Base-by-base conservation (phyloP, 2,113 vertebrate species). In the Ptilonorhynchus violaceus region DNA sequence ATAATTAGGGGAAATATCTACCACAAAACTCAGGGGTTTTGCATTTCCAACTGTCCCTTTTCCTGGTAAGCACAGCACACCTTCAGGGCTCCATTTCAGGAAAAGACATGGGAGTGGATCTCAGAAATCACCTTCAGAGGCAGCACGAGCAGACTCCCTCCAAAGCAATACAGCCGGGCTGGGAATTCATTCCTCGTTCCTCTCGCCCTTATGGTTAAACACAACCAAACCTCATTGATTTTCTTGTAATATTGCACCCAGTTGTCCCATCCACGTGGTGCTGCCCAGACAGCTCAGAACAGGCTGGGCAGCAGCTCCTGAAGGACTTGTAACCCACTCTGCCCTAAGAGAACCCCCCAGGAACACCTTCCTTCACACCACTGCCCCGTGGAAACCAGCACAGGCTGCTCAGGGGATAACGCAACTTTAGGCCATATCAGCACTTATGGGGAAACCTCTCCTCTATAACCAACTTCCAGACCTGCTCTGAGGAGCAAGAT, bases 301-400 rank as follows among this genome's bases (percentile, higher is more conserved):
- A 46, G 35, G 9, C 60, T 46, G 11, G 0, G 62, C 53, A 41
- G 41, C 5, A 49, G 41, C 22, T 4, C 8, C 59, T 5, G 3
- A 11, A 52, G 41, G 3, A 18, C 20, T 3, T 2, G 20, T 2
- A 13, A 7, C 13, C 2, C 1, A 14, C 22, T 37, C 46, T 7
- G 24, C 27, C 10, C 62, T n/a, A 46, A 56, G 33, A 1, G 8
- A 24, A 28, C 0, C 11, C 35, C 39, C 31, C 2, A 0, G 3
- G 21, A 39, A 23, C 56, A 22, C 12, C 7, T 44, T 41, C 82
- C 58, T 30, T 44, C 37, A 3, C 69, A 28, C 13, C 37, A 2
- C 39, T 10, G 2, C 33, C n/a, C 18, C 20, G 0, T 0, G 4
- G 56, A 69, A 72, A 22, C 37, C 77, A 76, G 7, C 4, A 0